A percentile compares a stretch with the other conserved stretches of the same genome.
phyloP scores from a whole-genome alignment of 2,797 vertebrate genomes.

The Muscicapa comitata region DNA sequence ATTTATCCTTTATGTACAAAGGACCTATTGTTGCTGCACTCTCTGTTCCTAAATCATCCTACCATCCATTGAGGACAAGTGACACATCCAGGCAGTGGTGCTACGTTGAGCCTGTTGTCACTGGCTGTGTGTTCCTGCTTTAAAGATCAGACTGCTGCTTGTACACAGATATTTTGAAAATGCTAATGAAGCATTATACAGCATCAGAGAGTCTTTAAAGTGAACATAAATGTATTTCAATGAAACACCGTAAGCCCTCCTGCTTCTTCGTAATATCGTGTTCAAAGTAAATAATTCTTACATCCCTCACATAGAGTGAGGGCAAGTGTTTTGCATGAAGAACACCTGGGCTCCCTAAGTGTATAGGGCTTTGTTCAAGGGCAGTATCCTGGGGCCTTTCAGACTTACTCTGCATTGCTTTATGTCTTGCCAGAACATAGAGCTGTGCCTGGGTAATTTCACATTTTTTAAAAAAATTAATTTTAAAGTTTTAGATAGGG shows the following conservation, averaged over 20 bases:
- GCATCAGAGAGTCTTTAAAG: neutral
- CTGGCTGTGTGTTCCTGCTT: neutral
- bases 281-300: neutral
- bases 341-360: neutral
- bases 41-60: neutral
- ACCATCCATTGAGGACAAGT: neutral
- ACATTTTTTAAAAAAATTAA: neutral
- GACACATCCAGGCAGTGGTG: neutral
- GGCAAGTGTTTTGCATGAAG: neutral
- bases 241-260: neutral
- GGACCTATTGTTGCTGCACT: neutral
- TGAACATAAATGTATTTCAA: neutral
- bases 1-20: conserved; percentile 30
- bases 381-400: neutral
- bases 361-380: neutral
- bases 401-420: neutral
- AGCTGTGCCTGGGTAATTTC: neutral
- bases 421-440: neutral
- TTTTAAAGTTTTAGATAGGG: neutral
- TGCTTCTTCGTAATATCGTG: neutral
- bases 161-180: neutral
- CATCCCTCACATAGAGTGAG: neutral
- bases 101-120: neutral
- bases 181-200: neutral
- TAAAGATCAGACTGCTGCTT: neutral